Base-by-base conservation (phyloP, 2,888 invertebrate species). In the Syritta pipiens region DNA sequence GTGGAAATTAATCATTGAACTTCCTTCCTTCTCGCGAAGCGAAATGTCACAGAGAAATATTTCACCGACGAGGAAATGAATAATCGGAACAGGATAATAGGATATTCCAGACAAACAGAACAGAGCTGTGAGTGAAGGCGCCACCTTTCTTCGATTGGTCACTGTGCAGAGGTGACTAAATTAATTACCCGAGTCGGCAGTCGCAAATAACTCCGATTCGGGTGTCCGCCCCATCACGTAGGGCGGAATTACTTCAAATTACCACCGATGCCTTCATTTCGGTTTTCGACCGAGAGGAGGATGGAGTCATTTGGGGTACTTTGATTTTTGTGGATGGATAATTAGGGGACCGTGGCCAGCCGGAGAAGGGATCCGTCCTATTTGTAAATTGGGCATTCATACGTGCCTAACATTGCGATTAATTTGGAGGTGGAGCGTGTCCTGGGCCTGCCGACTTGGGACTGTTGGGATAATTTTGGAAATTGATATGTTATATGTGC, bases 31-130 rank as follows among this genome's bases (percentile, higher is more conserved):
- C 12, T 22, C 46, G 6, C 46, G 46, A 46, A 3, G 19, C 20
- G 6, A 57, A 63, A 44, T 40, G 32, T 37, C 51, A 26, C 40
- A 42, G 24, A 30, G 19, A 35, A 10, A 28, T 62, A 17, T 28
- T 35, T 59, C 5, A n/a, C 30, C 7, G 19, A 55, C 32, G 44
- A 37, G 74, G 59, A 72, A 65, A 77, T 65, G 51, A 63, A 59
- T 65, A 71, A 71, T 71, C 71, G 63, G 60, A 69, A 68, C 68
- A 20, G 55, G 75, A 67, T 71, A 63, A 71, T 63, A 59, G 57
- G 30, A 28, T 32, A 53, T 51, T 71, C 63, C 44, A 59, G 63
- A 59, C 65, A 60, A 63, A n/a, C n/a, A n/a, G n/a, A n/a, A n/a
- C n/a, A n/a, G n/a, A n/a, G n/a, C n/a, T n/a, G n/a, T n/a, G n/a